Base-by-base conservation (phyloP, 1,140 invertebrate genomes). In the Drosophila sturtevanti region DNA sequence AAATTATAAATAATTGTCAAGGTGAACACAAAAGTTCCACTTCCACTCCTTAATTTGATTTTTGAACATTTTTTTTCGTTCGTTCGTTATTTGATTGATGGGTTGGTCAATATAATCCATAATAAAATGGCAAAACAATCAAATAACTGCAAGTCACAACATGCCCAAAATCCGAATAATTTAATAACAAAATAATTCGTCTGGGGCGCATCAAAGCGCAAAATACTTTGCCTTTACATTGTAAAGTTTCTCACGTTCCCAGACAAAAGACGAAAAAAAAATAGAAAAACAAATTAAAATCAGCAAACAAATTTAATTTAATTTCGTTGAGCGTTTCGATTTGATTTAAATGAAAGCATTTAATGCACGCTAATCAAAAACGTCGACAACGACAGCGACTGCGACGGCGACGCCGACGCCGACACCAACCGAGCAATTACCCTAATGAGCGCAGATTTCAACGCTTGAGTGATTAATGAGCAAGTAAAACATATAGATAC, bases 301-400 rank as follows among this genome's bases (percentile, higher is more conserved):
- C 10, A 12, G 34, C 34, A 10, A 10, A 14, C 37, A 21, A 48
- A 48, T 48, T 48, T 48, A 54, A 55, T 12, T 37, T 58, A 67
- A 66, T 74, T 74, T 73, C 66, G 41, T 60, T 59, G 24, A 77
- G 70, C 69, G 74, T 78, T 78, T 87, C 63, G 79, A 86, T 89
- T 86, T 79, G 84, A 87, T 87, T 87, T 87, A 87, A 87, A 87
- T 89, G 76, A 87, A 87, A 89, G 84, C 79, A 89, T 87, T 87
- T 87, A 87, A 87, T 87, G 84, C 84, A 84, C 84, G 84, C 79
- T 84, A 89, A 89, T 87, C 84, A 89, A 87, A 84, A 52, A 56
- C 62, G 66, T 77, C 76, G 69, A 84, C 68, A 73, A 51, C 54
- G 38, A 52, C 75, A 37, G 67, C 58, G 64, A 34, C 21, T 6